These are phyloP conservation scores for Drosophila borborema DNA, from an alignment of 2,888 invertebrate genomes.

Conservation along the genomic window DNA sequence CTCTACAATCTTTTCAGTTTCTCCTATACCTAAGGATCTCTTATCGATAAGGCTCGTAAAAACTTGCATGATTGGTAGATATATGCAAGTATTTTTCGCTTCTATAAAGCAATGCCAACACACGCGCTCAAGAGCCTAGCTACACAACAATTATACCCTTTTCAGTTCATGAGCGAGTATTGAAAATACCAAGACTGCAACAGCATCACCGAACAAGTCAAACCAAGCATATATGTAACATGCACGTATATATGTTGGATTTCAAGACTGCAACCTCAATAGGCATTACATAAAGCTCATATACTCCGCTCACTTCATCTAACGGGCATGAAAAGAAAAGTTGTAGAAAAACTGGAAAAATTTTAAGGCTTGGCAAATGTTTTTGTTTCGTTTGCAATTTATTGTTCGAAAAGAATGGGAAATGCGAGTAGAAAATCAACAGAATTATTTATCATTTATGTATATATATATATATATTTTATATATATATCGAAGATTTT, in stretches of 20 bases:
- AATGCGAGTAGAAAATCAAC: constrained; percentile 6
- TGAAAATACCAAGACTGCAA: not conserved
- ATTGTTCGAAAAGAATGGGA: not conserved
- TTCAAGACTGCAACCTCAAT: not conserved
- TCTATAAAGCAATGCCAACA: too few relatives aligned
- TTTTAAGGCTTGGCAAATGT: not conserved
- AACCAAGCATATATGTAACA: not conserved
- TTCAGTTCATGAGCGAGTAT: not conserved
- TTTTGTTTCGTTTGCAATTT: not conserved
- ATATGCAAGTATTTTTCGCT: too few relatives aligned
- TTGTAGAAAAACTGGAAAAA: not conserved
- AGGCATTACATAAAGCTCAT: not conserved
- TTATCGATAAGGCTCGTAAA: too few relatives aligned
- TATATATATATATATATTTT: constrained; percentile 2
- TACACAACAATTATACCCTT: not conserved
- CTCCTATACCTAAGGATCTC: not conserved
- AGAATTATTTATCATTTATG: constrained; percentile 17
- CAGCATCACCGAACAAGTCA: not conserved
- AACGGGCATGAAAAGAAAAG: not conserved
- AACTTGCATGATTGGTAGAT: too few relatives aligned
- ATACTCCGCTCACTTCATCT: not conserved
- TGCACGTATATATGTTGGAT: not conserved
- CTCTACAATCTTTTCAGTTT: not conserved
- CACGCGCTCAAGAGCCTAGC: too few relatives aligned
- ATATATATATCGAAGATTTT: constrained; percentile 13